Conservation (phyloP, 2,113 vertebrate genomes). For the Garra rufa region DNA sequence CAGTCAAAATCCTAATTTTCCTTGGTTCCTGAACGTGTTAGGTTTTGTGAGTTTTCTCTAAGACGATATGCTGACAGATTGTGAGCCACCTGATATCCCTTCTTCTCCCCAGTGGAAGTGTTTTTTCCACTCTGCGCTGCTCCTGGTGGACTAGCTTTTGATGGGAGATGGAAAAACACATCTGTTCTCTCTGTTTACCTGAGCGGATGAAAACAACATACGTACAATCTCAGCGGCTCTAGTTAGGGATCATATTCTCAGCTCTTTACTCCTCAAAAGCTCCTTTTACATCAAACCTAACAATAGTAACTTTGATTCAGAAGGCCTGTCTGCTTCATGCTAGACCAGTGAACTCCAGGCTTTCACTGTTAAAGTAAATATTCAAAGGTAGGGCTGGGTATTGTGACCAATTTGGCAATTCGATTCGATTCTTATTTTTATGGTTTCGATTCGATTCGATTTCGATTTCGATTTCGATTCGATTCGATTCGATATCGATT, state of each 20-base stretch:
- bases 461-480: too few species aligned
- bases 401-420: too few species aligned
- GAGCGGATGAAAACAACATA: constrained; percentile 63
- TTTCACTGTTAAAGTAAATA: neutral
- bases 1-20: constrained; percentile 66
- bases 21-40: constrained; percentile 68
- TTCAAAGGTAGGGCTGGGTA: too few species aligned
- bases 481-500: too few species aligned
- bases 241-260: constrained; percentile 9
- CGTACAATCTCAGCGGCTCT: constrained; percentile 48
- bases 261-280: neutral
- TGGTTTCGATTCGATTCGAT: too few species aligned
- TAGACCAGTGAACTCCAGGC: neutral
- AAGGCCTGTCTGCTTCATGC: neutral
- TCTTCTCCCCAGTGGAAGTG: constrained; percentile 75
- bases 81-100: constrained; percentile 79
- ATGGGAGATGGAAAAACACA: constrained; percentile 74
- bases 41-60: constrained; percentile 47
- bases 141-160: constrained; percentile 73
- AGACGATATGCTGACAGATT: constrained; percentile 76
- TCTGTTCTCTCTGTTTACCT: constrained; percentile 68
- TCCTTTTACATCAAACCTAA: neutral
- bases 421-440: too few species aligned
- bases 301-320: neutral
- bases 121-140: constrained; percentile 71